Evolutionary conservation across 2,888 invertebrate species (phyloP).

Genomic region (Campoletis raptor): DNA sequence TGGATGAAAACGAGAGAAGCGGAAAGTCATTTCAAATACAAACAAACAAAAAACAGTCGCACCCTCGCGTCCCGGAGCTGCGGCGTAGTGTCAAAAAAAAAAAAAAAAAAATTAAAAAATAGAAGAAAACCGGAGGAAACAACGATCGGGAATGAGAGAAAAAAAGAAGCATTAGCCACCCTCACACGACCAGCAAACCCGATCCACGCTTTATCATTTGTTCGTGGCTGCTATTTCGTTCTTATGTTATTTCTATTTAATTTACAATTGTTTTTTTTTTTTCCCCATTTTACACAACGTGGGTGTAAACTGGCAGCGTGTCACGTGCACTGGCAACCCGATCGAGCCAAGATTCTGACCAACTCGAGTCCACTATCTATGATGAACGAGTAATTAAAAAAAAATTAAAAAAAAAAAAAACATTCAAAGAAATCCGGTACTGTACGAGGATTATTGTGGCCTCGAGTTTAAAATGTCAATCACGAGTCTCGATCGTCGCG

Average conservation of each 20-base stretch:
- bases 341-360: conserved; percentile 51
- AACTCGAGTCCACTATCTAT: not conserved
- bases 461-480: conserved; percentile 29
- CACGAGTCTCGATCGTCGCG: conserved; percentile 51
- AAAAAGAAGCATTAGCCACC: conserved; percentile 29
- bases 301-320: conserved; percentile 26
- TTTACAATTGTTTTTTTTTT: conserved; percentile 3
- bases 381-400: not conserved
- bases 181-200: conserved; percentile 50
- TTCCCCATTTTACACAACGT: conserved; percentile 24
- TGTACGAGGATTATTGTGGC: not conserved
- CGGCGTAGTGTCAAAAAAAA: conserved; percentile 39
- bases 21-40: conserved; percentile 30
- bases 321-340: conserved; percentile 39
- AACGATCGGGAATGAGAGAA: conserved; percentile 1
- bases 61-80: conserved; percentile 38
- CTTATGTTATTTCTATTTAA: conserved; percentile 34
- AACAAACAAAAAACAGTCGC: conserved; percentile 46
- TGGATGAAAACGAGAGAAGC: conserved; percentile 41
- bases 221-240: conserved; percentile 57
- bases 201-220: conserved; percentile 62
- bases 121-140: conserved; percentile 4
- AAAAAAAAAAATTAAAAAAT: not conserved
- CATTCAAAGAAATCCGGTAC: not conserved
- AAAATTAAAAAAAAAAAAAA: conserved; percentile 11